Evolutionary conservation across 2,888 invertebrate species (phyloP), one percentile per base, ranked within the genome.

Genomic region (Xylocampa areola): DNA sequence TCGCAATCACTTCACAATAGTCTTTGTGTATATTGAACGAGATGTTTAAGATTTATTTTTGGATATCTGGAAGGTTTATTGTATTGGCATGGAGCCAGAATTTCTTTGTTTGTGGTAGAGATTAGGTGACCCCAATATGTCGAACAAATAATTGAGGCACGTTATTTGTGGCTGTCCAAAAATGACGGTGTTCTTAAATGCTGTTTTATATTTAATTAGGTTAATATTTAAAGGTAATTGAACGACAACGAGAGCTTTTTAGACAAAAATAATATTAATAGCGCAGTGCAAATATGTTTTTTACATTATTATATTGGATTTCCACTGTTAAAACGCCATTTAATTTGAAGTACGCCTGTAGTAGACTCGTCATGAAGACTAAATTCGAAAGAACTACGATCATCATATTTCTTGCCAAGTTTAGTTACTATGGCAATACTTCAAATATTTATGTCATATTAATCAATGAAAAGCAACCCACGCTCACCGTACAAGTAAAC

Each of bases 61-160:
- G 35, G 54, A 39, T 23, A 36, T 29, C 37, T 48, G 47, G 43
- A 44, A 5, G 25, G 52, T 67, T 52, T 51, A 51, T 36, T 39
- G 8, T 17, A 16, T 51, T 68, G 73, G 69, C 44, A 39, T 2
- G 14, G 19, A 14, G 47, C 59, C 73, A 68, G 51, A 1, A 19
- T 40, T 25, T 55, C 62, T 52, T 59, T 63, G 49, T 59, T 50
- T 59, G 54, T 48, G 25, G 27, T 33, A 13, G 39, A 13, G 36
- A 11, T 13, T 16, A 19, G 23, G 35, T 50, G 50, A 30, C 52
- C 51, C 36, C 7, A 39, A 67, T 64, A 8, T 25, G 11, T 17
- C 5, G 23, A 4, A 8, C n/a, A n/a, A 13, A 14, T 19, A 2
- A 30, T 49, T 41, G 11, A n/a, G 11, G 27, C 35, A 25, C 45